These are phyloP conservation scores for Melitaea athalia DNA, from an alignment of 2,888 invertebrate genomes.

Conservation along the genomic window DNA sequence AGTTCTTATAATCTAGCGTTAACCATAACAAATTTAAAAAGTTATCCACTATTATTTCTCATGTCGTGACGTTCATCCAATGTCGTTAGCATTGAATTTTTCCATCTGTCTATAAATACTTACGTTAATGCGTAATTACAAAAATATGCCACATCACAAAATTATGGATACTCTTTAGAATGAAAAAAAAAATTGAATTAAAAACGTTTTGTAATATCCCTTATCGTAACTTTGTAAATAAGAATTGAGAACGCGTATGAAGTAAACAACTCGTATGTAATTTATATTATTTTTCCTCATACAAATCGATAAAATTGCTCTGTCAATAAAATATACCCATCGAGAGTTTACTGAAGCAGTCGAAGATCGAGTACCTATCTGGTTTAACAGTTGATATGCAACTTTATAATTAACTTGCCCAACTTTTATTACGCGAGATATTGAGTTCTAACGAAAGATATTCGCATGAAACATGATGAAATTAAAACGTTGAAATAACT, in stretches of 20 bases:
- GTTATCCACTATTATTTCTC: no score
- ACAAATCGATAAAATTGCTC: slow-evolving; percentile 54
- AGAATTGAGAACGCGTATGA: background rate
- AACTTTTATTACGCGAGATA: background rate
- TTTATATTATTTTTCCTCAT: slow-evolving; percentile 3
- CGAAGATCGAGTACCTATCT: slow-evolving; percentile 26
- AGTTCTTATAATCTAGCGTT: no score
- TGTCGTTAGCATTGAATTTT: no score
- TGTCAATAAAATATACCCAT: slow-evolving; percentile 61
- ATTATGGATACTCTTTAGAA: no score
- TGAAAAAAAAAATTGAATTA: no score
- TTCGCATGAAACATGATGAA: background rate
- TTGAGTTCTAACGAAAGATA: background rate
- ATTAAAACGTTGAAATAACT: background rate
- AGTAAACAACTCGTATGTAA: background rate
- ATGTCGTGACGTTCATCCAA: no score
- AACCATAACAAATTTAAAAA: no score
- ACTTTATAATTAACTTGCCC: slow-evolving; percentile 14
- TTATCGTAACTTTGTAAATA: background rate
- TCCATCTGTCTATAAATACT: no score
- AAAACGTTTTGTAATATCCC: no score
- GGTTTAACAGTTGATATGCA: slow-evolving; percentile 23
- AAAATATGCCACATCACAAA: no score
- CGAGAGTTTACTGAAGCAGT: slow-evolving; percentile 46
- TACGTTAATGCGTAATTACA: no score